A percentile compares a stretch with the other conserved stretches of the same genome.
Evolutionary conservation across 2,113 vertebrate species (phyloP).

Genomic region (Odontophorus gujanensis): DNA sequence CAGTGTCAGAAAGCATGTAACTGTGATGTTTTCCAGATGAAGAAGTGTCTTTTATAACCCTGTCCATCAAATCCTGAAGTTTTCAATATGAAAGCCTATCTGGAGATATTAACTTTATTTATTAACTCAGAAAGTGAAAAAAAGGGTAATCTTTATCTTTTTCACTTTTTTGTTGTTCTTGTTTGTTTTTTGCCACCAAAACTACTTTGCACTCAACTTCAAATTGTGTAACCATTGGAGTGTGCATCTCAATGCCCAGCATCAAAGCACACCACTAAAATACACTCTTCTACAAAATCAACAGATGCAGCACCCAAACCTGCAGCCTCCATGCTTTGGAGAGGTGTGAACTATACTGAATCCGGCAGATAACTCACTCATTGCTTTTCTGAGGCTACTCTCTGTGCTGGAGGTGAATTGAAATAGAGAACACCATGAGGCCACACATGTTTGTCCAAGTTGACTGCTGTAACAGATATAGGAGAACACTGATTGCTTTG

Average conservation of each 20-base stretch:
- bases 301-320: background rate
- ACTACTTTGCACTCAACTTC: background rate
- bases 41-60: background rate
- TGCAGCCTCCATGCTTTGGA: background rate
- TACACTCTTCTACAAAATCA: background rate
- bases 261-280: background rate
- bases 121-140: background rate
- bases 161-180: background rate
- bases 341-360: rapidly evolving
- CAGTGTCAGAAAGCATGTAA: background rate
- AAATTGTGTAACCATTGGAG: conserved; percentile 10
- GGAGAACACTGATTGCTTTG: rapidly evolving
- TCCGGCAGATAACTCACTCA: background rate
- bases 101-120: conserved; percentile 24
- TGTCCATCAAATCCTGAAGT: background rate
- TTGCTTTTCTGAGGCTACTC: background rate
- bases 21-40: background rate
- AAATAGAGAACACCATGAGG: background rate
- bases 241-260: background rate
- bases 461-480: rapidly evolving
- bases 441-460: rapidly evolving
- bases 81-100: background rate
- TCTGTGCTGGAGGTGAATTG: background rate
- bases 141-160: background rate
- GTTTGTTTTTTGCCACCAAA: background rate